Base-by-base conservation (phyloP, 2,113 vertebrate genomes). In the Hylia prasina region DNA sequence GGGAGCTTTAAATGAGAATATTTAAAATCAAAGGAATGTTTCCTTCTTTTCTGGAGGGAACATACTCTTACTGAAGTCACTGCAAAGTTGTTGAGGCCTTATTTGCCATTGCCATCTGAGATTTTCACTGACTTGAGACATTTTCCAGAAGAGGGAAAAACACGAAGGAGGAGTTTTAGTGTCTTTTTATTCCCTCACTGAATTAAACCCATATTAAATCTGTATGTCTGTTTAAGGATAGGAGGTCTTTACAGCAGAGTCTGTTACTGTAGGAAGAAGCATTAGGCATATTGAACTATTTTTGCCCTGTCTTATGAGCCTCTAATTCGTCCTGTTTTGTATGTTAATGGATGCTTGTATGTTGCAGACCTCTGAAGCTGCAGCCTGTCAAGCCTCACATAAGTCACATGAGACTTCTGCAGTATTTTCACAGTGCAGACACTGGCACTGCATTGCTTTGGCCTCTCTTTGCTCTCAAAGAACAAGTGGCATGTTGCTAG, bases 11-110 rank as follows among this genome's bases (percentile, higher is more conserved):
- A 69, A 89, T 91, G 48, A 92, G 48, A 89, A 60, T 93, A 79
- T 95, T 95, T 93, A 89, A 64, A 97, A 89, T 94, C 63, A 90
- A 92, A 93, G 69, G 93, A 83, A 37, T 11, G 11, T 78, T 93
- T 91, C 40, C 64, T 93, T 70, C 60, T 60, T 63, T 64, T 82
- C 33, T 89, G 76, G 51, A 75, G 88, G 81, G 81, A 88, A 27
- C 7, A 27, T 45, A 35, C n/a, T 51, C 42, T 35, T 63, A 35
- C n/a, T 73, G 40, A 89, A 87, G 78, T 47, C 48, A 50, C 64
- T 86, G 20, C 61, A 75, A 28, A 71, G 50, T 91, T 93, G 47
- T 93, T 79, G 23, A 84, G 51, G 73, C 60, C 69, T 40, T 65
- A 27, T 88, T 53, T 89, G 45, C 65, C 79, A 2, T 87, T 83